Percentiles rank a stretch among this genome's conserved stretches.
Conservation (phyloP, 2,797 vertebrate species). For the Clarias laeviceps region DNA sequence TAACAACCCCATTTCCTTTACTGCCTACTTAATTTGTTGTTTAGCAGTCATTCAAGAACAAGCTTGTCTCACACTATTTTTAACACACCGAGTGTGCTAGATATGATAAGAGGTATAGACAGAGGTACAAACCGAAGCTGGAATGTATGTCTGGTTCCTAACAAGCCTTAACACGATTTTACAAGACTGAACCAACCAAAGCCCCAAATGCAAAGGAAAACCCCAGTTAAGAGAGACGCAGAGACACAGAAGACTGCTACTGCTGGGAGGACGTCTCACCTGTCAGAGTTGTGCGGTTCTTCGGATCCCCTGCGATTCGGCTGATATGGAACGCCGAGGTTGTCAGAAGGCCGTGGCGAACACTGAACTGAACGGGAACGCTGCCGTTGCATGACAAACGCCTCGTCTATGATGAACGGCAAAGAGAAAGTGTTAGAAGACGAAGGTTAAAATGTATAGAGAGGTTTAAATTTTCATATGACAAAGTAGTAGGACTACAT, state of each 20-base stretch:
- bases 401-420: conserved; percentile 58
- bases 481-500: not conserved
- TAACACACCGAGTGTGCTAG: conserved; percentile 63
- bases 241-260: not conserved
- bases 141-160: conserved; percentile 71
- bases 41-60: conserved; percentile 67
- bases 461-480: not conserved
- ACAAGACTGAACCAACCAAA: conserved; percentile 72
- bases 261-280: conserved; percentile 59
- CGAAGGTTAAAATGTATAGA: not conserved
- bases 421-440: not conserved
- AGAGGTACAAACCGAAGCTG: conserved; percentile 62
- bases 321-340: conserved; percentile 70
- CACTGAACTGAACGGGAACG: conserved; percentile 86
- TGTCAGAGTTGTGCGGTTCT: conserved; percentile 64
- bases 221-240: not conserved
- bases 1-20: conserved; percentile 41
- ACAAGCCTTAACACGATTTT: conserved; percentile 65
- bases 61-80: conserved; percentile 72
- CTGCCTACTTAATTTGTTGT: conserved; percentile 51
- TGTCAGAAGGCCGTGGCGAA: conserved; percentile 86
- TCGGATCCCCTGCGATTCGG: conserved; percentile 66
- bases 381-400: conserved; percentile 76
- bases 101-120: conserved; percentile 73
- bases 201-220: not conserved